Conservation (phyloP, 2,113 vertebrate species). For the Platichthys stellatus region DNA sequence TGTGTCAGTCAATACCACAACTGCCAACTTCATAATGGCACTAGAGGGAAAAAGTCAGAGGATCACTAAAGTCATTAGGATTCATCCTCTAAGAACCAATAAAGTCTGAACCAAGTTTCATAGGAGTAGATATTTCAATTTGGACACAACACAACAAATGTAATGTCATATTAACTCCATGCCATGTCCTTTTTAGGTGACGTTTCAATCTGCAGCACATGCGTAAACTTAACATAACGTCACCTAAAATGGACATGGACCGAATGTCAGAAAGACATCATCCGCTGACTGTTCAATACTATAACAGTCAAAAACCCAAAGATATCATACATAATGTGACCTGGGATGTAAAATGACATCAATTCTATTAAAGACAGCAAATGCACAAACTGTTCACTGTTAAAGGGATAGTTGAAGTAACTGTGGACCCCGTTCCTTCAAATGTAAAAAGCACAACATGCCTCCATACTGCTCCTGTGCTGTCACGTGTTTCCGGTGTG, state of each 20-base stretch:
- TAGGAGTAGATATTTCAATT: neutral
- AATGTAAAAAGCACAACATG: no score
- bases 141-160: neutral
- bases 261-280: no score
- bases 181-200: no score
- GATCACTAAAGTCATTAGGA: neutral
- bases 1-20: neutral
- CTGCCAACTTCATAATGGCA: neutral
- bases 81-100: neutral
- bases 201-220: neutral
- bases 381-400: no score
- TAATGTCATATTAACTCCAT: neutral
- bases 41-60: neutral
- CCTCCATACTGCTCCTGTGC: no score
- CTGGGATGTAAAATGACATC: neutral
- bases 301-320: neutral
- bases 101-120: neutral
- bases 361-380: neutral
- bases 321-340: neutral
- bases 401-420: no score
- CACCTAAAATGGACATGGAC: no score
- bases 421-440: no score
- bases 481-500: no score
- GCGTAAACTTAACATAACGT: neutral
- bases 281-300: neutral